Evolutionary conservation across 1,140 invertebrate species (phyloP).

Genomic region (Nebria ingens): DNA sequence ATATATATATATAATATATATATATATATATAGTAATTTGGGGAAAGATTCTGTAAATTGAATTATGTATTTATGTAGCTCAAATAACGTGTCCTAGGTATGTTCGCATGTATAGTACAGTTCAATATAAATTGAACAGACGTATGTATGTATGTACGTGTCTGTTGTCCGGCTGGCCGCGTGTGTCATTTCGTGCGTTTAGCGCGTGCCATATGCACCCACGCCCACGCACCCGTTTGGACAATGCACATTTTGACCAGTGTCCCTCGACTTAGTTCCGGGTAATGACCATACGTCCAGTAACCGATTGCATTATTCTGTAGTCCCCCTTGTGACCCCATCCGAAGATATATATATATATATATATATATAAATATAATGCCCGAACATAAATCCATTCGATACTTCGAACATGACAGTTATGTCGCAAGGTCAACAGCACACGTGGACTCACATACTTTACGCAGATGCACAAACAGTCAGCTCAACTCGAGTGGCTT

Average conservation of each 20-base stretch:
- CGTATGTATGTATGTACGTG: not conserved
- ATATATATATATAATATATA: no score
- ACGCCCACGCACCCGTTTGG: no score
- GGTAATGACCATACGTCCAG: not conserved
- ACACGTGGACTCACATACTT: not conserved
- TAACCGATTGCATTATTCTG: not conserved
- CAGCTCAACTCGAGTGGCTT: not conserved
- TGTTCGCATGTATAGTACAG: no score
- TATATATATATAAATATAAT: slow-evolving; percentile 1
- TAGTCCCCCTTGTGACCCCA: not conserved
- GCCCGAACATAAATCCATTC: not conserved
- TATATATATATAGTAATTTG: no score
- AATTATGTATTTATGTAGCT: no score
- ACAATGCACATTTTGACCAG: not conserved
- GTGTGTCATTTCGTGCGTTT: no score
- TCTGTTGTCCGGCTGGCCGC: no score
- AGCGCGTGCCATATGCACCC: not conserved
- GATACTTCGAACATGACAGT: not conserved
- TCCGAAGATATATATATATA: not conserved
- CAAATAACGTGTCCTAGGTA: no score
- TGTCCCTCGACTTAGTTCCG: not conserved
- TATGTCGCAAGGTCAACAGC: not conserved
- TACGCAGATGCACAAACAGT: not conserved
- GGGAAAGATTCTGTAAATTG: no score
- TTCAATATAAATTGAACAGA: no score